phyloP scores from a whole-genome alignment of 2,113 vertebrate genomes.

The Picathartes gymnocephalus region DNA sequence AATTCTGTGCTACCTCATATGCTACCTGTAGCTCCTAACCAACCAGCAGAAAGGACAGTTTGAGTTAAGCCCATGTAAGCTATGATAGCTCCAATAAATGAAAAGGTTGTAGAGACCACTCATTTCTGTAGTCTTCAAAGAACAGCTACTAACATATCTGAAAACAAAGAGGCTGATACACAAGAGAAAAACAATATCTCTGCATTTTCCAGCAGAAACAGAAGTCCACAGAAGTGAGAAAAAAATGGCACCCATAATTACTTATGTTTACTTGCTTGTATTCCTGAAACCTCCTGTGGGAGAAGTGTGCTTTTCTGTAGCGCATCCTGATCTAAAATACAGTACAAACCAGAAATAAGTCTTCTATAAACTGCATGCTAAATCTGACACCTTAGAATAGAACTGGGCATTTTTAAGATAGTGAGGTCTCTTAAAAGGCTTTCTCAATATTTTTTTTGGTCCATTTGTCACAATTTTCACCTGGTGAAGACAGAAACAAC shows the following conservation, averaged over 20 bases:
- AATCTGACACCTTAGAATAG: not conserved
- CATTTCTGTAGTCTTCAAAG: not conserved
- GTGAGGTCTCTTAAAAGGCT: not conserved
- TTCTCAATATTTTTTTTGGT: not conserved
- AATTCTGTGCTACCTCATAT: not conserved
- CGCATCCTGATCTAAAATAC: not conserved
- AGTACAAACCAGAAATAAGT: not conserved
- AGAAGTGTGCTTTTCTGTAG: not conserved
- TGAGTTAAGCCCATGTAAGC: not conserved
- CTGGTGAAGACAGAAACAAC: not conserved
- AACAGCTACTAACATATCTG: not conserved
- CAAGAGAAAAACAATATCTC: not conserved
- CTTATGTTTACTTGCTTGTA: not conserved
- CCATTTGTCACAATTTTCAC: not conserved
- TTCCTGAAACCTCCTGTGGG: not conserved
- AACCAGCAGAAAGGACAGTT: not conserved
- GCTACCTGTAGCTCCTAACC: not conserved
- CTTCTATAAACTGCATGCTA: not conserved
- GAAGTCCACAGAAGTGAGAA: not conserved
- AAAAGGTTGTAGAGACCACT: not conserved
- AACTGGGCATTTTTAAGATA: not conserved
- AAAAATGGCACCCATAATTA: not conserved
- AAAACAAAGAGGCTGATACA: not conserved
- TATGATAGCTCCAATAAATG: not conserved
- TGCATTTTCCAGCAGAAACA: not conserved